phyloP scores from a whole-genome alignment of 37 sponge, comb jelly and placozoan species.

The Theonella swinhoei region DNA sequence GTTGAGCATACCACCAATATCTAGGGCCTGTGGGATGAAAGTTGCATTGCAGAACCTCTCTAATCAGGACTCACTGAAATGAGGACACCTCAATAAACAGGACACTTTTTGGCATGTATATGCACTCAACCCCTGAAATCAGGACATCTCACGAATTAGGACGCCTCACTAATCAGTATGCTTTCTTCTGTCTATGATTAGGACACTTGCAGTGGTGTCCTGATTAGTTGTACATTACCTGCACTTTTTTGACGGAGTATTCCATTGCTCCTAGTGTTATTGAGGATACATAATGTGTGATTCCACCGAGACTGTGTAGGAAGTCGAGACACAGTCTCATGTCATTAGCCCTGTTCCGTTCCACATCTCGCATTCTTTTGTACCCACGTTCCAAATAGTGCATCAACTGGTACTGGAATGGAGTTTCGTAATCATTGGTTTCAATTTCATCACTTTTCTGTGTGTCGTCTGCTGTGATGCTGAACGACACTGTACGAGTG shows the following conservation, averaged over 20 bases:
- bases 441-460: background rate
- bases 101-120: no score
- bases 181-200: no score
- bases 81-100: no score
- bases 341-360: background rate
- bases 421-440: background rate
- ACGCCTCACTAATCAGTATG: no score
- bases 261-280: slow-evolving; percentile 1
- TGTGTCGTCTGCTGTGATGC: background rate
- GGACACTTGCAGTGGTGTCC: no score
- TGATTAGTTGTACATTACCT: no score
- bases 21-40: background rate
- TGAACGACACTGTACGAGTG: background rate
- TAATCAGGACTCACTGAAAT: no score
- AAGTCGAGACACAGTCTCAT: background rate
- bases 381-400: background rate
- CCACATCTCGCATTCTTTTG: background rate
- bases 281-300: slow-evolving; percentile 6
- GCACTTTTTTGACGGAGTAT: background rate
- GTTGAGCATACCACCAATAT: background rate
- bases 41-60: no score
- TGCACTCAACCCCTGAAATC: no score
- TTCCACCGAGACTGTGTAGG: background rate
- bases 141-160: no score
- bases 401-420: background rate